Evolutionary conservation across 2,888 invertebrate genomes (phyloP).

Genomic region (Charanyca ferruginea): DNA sequence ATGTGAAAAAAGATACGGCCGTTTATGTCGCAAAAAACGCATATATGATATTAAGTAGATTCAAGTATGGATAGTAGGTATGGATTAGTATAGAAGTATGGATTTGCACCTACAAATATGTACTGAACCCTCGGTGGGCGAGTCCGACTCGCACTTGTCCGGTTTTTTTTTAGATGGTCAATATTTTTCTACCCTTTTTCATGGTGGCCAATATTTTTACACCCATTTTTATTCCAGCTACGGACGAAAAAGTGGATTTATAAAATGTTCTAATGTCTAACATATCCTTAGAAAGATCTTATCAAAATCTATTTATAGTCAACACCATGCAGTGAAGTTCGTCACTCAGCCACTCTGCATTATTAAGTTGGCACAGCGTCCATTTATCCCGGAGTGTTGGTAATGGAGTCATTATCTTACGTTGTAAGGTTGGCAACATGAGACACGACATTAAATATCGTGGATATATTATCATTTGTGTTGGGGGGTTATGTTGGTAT

Average conservation of each 20-base stretch:
- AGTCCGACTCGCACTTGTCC: too few relatives aligned
- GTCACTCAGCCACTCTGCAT: constrained; percentile 47
- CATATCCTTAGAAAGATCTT: constrained; percentile 6
- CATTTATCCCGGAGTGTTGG: constrained; percentile 44
- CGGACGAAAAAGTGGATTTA: not conserved
- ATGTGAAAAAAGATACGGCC: too few relatives aligned
- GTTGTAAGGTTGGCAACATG: constrained; percentile 19
- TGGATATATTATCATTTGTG: not conserved
- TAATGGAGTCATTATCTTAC: constrained; percentile 49
- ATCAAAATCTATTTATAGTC: not conserved
- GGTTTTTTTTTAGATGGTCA: too few relatives aligned
- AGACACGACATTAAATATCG: not conserved
- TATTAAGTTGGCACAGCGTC: constrained; percentile 54
- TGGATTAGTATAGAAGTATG: too few relatives aligned
- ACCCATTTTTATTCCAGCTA: not conserved
- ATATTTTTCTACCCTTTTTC: too few relatives aligned
- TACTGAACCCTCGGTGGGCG: too few relatives aligned
- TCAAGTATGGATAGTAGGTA: too few relatives aligned
- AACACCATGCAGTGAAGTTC: constrained; percentile 13
- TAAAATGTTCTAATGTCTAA: not conserved
- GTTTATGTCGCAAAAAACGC: too few relatives aligned
- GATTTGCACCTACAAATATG: too few relatives aligned
- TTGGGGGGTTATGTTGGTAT: not conserved
- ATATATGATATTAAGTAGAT: too few relatives aligned
- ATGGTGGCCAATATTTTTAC: not conserved